Conservation (phyloP, 2,797 vertebrate species). For the Myotis myotis region DNA sequence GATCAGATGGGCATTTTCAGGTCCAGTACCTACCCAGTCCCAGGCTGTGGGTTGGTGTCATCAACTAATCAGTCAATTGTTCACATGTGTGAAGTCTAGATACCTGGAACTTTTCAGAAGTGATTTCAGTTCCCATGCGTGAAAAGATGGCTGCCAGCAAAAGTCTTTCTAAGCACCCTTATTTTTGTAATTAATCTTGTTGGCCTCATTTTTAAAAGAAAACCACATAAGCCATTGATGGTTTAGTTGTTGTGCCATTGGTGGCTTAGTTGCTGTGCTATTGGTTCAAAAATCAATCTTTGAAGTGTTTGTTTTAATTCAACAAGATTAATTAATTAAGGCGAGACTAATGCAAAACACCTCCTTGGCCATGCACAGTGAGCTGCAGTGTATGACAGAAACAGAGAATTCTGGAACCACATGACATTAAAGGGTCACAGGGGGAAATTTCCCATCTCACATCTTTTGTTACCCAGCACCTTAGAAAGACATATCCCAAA, state of each 20-base stretch:
- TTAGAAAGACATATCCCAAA: not conserved
- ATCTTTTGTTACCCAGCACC: not conserved
- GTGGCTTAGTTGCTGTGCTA: not conserved
- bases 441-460: not conserved
- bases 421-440: not conserved
- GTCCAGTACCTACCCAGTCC: not conserved
- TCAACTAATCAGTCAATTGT: not conserved
- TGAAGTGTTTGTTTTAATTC: not conserved
- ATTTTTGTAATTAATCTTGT: not conserved
- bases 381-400: not conserved
- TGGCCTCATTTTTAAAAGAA: not conserved
- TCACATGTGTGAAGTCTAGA: not conserved
- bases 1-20: not conserved
- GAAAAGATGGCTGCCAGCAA: not conserved
- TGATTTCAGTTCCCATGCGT: slow-evolving; percentile 11
- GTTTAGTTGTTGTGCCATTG: not conserved
- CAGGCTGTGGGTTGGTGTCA: not conserved
- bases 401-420: not conserved
- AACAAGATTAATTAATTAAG: slow-evolving; percentile 8
- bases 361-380: not conserved
- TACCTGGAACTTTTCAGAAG: slow-evolving; percentile 26
- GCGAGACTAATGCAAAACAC: not conserved
- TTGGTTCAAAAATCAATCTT: not conserved
- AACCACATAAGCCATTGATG: not conserved
- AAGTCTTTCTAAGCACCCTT: not conserved